Base-by-base conservation (phyloP, 2,113 vertebrate species). In the Apaloderma vittatum region DNA sequence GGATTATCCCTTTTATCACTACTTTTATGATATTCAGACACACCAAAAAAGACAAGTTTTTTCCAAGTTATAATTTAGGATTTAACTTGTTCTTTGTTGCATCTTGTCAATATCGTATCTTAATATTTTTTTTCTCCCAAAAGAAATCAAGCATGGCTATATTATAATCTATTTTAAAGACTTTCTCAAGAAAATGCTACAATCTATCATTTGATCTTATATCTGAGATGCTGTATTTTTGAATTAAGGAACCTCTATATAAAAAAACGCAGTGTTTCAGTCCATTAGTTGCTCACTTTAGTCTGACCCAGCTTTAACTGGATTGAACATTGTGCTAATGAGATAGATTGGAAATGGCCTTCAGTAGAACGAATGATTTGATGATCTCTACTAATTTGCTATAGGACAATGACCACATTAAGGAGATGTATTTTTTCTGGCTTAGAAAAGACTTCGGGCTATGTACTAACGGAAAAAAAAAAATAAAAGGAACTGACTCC, bases 201-300 rank as follows among this genome's bases (percentile, higher is more conserved):
- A 76, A 76, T 71, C 46, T 90, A 40, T 85, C 70, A 95, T 81
- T 76, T 94, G 54, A 81, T 94, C 59, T 88, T 93, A 7, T 46
- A 72, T 70, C 24, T 61, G 30, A 90, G 48, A 73, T 57, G 87
- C 2, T 74, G 9, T 19, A 71, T 90, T 95, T 91, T 79, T 75
- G 45, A 76, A 51, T 79, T 92, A 55, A 76, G 49, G 68, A 95
- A 88, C n/a, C 86, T 92, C 72, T 62, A 51, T 48, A 23, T 29
- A 7, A 82, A 93, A 95, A 95, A 85, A 75, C 34, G 37, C 74
- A 90, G 52, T 65, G 90, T 94, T 95, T 94, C 94, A 94, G 90
- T 85, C 90, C 92, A 94, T 97, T 97, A 97, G 88, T 90, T 97
- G 81, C 76, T 94, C 84, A 77, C 75, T 94, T 97, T 77, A 94